Evolutionary conservation across 2,888 invertebrate species (phyloP), one percentile per base, ranked within the genome.

Genomic region (Ditula angustiorana): DNA sequence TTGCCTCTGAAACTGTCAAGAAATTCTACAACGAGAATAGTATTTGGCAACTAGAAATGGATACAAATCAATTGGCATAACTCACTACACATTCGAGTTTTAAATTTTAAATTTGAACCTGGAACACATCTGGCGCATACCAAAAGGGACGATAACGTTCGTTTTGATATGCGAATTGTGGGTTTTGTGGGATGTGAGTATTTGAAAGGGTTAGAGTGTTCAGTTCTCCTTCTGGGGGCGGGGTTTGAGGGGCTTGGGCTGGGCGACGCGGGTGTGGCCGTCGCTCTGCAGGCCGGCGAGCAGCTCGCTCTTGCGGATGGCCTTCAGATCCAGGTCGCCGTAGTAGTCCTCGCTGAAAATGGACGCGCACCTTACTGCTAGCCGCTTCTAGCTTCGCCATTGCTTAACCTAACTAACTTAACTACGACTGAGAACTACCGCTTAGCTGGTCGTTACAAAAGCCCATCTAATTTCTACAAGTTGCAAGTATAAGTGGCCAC

Each of bases 331-430:
- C 95, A 98, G 93, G 92, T 98, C 98, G 77, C 98, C 98, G 86
- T 98, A 98, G 95, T 98, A 98, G 96, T 98, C 98, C 95, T 98
- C 98, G 95, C 98, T 98, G 96, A 94, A 95, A 91, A 90, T 85
- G 87, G 83, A 91, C 84, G 88, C 85, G 83, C 74, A 88, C 86
- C 90, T 91, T 91, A 91, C 90, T 86, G 83, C 88, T 87, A 84
- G 83, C 85, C 84, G 79, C 82, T 78, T 81, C 85, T 80, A 79
- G 77, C 74, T 33, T 30, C 57, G 44, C 53, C 79, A 76, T 77
- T 65, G 70, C 81, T 85, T 87, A 86, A 76, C 59, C 74, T 76
- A 83, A 84, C 70, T 62, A 65, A 10, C 24, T 19, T 16, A 11
- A 26, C 35, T 55, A 30, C 50, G 28, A 50, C 44, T 21, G 11